Evolutionary conservation across 2,113 vertebrate species (phyloP), one percentile per base, ranked within the genome.

Genomic region (Mugil cephalus): DNA sequence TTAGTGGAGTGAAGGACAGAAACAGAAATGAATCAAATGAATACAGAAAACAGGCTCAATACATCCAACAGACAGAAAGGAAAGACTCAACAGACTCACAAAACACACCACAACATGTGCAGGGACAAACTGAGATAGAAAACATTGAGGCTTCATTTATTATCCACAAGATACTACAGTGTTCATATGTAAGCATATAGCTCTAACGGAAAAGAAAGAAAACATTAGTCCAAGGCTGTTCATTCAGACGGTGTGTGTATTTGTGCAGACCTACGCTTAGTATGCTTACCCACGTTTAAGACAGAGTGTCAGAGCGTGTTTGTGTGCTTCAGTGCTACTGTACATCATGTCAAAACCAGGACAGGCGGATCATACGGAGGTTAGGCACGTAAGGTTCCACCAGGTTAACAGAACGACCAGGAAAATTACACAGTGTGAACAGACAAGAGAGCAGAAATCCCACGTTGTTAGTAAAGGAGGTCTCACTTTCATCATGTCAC

Each of bases 391-490:
- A 3, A 55, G 76, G 71, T 59, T 78, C 38, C 70, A 85, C 70
- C 71, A 70, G 84, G 79, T 87, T 69, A 80, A 82, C 71, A 63
- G 48, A 83, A 75, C 53, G 40, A 80, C 75, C 62, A 65, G 46
- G 53, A 63, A 35, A 40, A 64, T 39, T 18, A 71, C 6, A 73
- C 60, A 15, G 47, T 59, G 63, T 61, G 40, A 68, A 51, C 51
- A 40, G 30, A 64, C 30, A 14, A 8, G 38, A 56, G 65, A 77
- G 74, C 9, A 58, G 30, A 77, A 66, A 48, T 17, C 15, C 42
- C 64, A 63, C 7, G 3, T 6, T 6, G 19, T 55, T 46, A 15
- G 0, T 69, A 38, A 81, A 83, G 68, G 74, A 76, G 0, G 38
- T 74, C 18, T 82, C 90, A 87, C 68, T 64, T 80, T 77, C 77